Evolutionary conservation across 2,113 vertebrate species (phyloP).

Genomic region (Scartelaos histophorus): DNA sequence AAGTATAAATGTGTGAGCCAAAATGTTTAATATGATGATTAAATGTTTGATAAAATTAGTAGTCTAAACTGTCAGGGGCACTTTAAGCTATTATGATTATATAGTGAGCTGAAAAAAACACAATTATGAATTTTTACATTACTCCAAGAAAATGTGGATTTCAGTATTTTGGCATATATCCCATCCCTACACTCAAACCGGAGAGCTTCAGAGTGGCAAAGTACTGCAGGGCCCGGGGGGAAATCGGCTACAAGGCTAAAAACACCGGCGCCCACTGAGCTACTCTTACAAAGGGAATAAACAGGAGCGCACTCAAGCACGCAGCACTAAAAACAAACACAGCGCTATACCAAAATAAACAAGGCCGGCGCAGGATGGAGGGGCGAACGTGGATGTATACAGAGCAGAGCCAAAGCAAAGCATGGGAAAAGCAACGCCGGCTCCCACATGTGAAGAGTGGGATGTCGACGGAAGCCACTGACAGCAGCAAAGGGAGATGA

Average conservation of each 20-base stretch:
- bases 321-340: slow-evolving; percentile 58
- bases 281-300: slow-evolving; percentile 48
- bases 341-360: slow-evolving; percentile 44
- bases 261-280: slow-evolving; percentile 22
- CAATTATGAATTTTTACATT: too few relatives aligned
- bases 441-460: neutral
- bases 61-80: too few relatives aligned
- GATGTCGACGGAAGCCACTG: neutral
- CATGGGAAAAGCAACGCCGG: neutral
- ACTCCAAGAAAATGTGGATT: too few relatives aligned
- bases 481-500: neutral
- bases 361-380: slow-evolving; percentile 21
- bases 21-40: too few relatives aligned
- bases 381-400: slow-evolving; percentile 10
- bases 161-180: too few relatives aligned
- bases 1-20: too few relatives aligned
- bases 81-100: too few relatives aligned
- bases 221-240: slow-evolving; percentile 61
- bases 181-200: slow-evolving; percentile 37
- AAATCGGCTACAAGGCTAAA: slow-evolving; percentile 51
- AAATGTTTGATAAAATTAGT: too few relatives aligned
- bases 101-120: too few relatives aligned
- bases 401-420: neutral
- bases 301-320: slow-evolving; percentile 35
- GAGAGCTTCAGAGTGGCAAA: slow-evolving; percentile 59